Base-by-base conservation (phyloP, 2,797 vertebrate species). In the Megalops cyprinoides region DNA sequence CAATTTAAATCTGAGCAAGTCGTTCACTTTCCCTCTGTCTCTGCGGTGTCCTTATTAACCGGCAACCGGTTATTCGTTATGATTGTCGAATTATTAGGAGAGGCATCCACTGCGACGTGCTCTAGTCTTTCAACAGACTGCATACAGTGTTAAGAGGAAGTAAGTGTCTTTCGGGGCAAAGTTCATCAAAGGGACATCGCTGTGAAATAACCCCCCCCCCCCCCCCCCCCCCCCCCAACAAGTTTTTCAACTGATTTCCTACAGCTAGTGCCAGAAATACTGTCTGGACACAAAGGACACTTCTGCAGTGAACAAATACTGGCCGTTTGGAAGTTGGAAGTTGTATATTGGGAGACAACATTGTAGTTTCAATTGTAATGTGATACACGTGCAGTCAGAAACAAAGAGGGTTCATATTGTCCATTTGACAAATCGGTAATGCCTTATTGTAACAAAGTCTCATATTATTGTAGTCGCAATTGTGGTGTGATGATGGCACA, bases 1-100 rank as follows among this genome's bases (percentile, higher is more conserved):
- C 20, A 49, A 58, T 78, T 78, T 79, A 75, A 73, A 49, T 46
- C 53, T 80, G 39, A 6, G 49, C 37, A 80, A 53, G 46, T 25
- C 71, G 12, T 7, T 62, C 42, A 48, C 31, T 23, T 51, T 53
- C 74, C 25, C 9, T 8, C 46, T 51, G n/a, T 15, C 48, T 56
- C 34, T n/a, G 23, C 23, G 1, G 23, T 8, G 49, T 55, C 20
- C 23, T 56, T 77, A 55, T 56, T 77, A 25, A 55, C 28, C 7
- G 18, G 25, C 4, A 56, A 58, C 75, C 31, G 15, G 20, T 37
- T 42, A 28, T 42, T 31, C 37, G n/a, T 20, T 28, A 28, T 15
- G 31, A 15, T 48, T 76, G 23, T 39, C 1, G 49, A n/a, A 28
- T 44, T 44, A 39, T 71, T 71, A 44, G 67, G 67, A 44, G 5